Evolutionary conservation across 2,113 vertebrate genomes (phyloP).

Genomic region (Sporophila hypoxantha): DNA sequence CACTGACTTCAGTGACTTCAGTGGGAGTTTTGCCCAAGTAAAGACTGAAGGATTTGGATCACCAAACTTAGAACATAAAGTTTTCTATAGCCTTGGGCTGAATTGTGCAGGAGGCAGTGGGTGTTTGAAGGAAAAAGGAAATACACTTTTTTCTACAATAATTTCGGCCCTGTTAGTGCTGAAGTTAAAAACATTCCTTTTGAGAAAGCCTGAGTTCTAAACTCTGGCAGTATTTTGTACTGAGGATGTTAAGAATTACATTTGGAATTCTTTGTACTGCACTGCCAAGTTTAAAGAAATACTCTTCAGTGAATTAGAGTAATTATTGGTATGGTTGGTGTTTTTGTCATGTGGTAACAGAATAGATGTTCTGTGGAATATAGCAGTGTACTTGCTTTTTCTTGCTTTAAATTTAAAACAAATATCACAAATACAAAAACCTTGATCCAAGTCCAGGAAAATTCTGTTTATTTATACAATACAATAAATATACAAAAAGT

Average conservation of each 20-base stretch:
- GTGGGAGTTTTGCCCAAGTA: slow-evolving; percentile 35
- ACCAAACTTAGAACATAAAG: background rate
- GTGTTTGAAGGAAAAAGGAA: slow-evolving; percentile 42
- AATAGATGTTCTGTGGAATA: slow-evolving; percentile 16
- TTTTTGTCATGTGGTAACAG: background rate
- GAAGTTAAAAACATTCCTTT: slow-evolving; percentile 57
- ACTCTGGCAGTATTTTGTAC: slow-evolving; percentile 24
- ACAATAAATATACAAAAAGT: background rate
- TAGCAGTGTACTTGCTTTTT: background rate
- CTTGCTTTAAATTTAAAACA: slow-evolving; percentile 1
- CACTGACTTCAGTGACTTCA: slow-evolving; percentile 18
- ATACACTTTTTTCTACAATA: background rate
- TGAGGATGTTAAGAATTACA: background rate
- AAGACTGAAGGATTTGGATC: slow-evolving; percentile 51
- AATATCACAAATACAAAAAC: background rate
- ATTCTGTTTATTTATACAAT: background rate
- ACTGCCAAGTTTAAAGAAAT: slow-evolving; percentile 21
- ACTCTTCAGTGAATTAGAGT: slow-evolving; percentile 3
- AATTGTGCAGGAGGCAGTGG: background rate
- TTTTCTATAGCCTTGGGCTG: slow-evolving; percentile 34
- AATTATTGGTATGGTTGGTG: background rate
- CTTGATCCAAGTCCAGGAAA: background rate
- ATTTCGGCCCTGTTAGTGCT: slow-evolving; percentile 34
- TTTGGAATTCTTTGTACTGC: slow-evolving; percentile 32
- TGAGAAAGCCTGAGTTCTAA: slow-evolving; percentile 15